These are phyloP conservation scores for Microcebus jonahi DNA, from an alignment of 2,113 vertebrate genomes.

Conservation along the genomic window DNA sequence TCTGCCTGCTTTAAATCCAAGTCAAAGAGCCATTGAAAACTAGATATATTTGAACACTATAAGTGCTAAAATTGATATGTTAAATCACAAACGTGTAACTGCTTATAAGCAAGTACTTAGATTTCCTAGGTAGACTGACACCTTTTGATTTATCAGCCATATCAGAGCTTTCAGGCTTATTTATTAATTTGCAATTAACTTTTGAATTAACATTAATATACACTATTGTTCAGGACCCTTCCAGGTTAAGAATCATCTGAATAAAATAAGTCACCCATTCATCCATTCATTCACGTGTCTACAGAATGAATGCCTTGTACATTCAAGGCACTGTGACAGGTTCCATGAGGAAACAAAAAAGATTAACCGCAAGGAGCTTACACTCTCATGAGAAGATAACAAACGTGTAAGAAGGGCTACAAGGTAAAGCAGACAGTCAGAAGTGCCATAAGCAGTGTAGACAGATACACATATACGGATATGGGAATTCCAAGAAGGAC, in stretches of 20 bases:
- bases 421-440: background rate
- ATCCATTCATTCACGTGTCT: background rate
- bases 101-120: background rate
- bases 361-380: background rate
- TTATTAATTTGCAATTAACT: conserved; percentile 17
- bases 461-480: background rate
- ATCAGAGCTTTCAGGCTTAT: background rate
- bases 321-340: background rate
- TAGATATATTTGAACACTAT: conserved; percentile 27
- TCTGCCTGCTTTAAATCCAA: conserved; percentile 65
- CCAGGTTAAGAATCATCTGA: background rate
- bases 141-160: background rate
- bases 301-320: background rate
- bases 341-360: background rate
- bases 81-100: conserved; percentile 28
- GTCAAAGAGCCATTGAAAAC: conserved; percentile 37
- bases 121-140: background rate
- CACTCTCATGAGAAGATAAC: background rate
- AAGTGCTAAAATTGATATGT: background rate
- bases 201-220: background rate
- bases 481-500: background rate
- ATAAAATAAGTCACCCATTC: conserved; percentile 25
- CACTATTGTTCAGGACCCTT: background rate
- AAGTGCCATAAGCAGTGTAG: background rate
- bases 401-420: background rate